Conservation (phyloP, 2,113 vertebrate genomes). For the Globicephala melas region DNA sequence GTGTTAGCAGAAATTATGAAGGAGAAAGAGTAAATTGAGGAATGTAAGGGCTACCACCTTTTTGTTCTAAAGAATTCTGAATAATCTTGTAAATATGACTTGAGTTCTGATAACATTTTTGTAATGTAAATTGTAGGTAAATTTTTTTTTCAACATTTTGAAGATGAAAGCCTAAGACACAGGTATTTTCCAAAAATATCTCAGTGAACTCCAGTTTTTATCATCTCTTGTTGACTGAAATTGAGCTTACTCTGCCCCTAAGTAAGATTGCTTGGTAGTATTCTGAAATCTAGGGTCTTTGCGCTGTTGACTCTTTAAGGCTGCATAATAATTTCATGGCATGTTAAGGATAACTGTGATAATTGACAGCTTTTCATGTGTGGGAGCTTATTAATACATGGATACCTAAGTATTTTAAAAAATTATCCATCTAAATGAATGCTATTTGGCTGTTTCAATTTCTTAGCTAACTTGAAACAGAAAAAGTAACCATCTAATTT, state of each 20-base stretch:
- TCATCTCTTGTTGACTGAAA: neutral
- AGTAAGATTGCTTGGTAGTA: neutral
- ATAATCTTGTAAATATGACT: neutral
- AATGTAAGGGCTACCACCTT: neutral
- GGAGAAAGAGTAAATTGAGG: neutral
- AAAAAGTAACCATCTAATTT: conserved; percentile 49
- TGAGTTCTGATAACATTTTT: neutral
- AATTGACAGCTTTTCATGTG: conserved; percentile 48
- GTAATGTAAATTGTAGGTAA: neutral
- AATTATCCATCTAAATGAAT: conserved; percentile 56
- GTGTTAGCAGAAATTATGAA: neutral
- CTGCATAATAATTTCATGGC: conserved; percentile 5
- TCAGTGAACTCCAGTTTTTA: neutral
- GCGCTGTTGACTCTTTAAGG: neutral
- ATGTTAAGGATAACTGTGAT: conserved; percentile 32
- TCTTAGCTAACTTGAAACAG: conserved; percentile 58
- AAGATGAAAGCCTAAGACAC: neutral
- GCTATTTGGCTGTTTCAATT: conserved; percentile 29
- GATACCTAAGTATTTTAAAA: conserved; percentile 30
- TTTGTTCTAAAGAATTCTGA: neutral
- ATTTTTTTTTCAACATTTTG: neutral
- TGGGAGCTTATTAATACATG: conserved; percentile 46
- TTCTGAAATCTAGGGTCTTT: neutral
- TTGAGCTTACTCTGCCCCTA: neutral
- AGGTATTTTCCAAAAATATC: neutral